Conservation (phyloP, 2,888 invertebrate genomes). For the Iselma pallidipennis region DNA sequence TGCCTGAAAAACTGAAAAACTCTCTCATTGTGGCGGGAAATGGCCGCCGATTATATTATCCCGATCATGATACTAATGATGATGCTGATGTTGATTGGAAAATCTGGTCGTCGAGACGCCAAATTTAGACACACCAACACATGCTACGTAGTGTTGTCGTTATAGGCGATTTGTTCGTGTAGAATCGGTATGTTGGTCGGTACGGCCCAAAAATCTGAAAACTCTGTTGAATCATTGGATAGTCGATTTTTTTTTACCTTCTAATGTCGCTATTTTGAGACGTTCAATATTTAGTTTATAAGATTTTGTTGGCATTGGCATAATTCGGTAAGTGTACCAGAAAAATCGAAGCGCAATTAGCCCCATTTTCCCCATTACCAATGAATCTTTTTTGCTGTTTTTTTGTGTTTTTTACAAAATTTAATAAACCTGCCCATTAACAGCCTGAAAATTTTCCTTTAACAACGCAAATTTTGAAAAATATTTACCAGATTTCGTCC, state of each 20-base stretch:
- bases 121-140: slow-evolving; percentile 49
- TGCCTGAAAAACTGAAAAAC: not conserved
- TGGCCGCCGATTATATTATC: not conserved
- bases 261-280: slow-evolving; percentile 40
- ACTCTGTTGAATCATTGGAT: not conserved
- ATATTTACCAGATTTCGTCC: no score
- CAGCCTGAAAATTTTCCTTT: no score
- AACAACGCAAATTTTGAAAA: no score
- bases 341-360: not conserved
- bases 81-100: slow-evolving; percentile 17
- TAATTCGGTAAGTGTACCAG: slow-evolving; percentile 44
- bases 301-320: slow-evolving; percentile 46
- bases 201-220: not conserved
- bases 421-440: no score
- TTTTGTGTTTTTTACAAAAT: slow-evolving; percentile 5
- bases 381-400: slow-evolving; percentile 8
- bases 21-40: not conserved
- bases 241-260: not conserved
- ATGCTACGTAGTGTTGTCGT: no score
- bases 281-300: slow-evolving; percentile 39
- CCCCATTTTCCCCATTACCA: no score
- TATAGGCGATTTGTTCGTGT: not conserved
- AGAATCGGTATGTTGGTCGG: not conserved
- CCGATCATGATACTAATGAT: slow-evolving; percentile 8
- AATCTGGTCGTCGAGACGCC: slow-evolving; percentile 40